These are phyloP conservation scores for Spodoptera picta DNA, from an alignment of 2,888 invertebrate species.

Conservation along the genomic window DNA sequence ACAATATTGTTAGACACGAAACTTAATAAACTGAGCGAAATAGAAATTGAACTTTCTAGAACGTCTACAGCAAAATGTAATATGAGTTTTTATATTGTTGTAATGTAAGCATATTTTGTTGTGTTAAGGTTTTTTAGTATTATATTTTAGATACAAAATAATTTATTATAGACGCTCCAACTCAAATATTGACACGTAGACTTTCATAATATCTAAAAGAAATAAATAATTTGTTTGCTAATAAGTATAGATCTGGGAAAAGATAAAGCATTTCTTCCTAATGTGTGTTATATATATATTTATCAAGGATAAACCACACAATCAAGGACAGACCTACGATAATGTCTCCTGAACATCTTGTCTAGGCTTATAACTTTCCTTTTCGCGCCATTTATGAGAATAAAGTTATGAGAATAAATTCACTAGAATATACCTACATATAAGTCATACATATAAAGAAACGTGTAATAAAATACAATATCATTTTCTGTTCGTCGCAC, in stretches of 20 bases:
- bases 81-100: too few species aligned
- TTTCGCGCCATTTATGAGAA: background rate
- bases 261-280: too few species aligned
- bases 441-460: background rate
- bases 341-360: constrained; percentile 4
- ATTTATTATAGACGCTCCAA: too few species aligned
- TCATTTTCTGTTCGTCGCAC: constrained; percentile 18
- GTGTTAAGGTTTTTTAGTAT: too few species aligned
- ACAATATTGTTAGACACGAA: background rate
- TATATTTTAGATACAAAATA: too few species aligned
- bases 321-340: background rate
- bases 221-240: too few species aligned
- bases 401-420: background rate
- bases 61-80: too few species aligned
- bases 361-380: constrained; percentile 10
- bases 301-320: background rate
- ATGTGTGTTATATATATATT: background rate
- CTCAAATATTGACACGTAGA: too few species aligned
- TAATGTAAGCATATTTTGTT: too few species aligned
- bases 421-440: too few species aligned
- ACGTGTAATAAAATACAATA: constrained; percentile 1
- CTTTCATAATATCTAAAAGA: too few species aligned
- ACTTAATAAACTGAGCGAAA: background rate
- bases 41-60: background rate
- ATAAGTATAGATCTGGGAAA: too few species aligned